These are phyloP conservation scores for Tetropium fuscum DNA, from an alignment of 2,888 invertebrate genomes.

Conservation along the genomic window DNA sequence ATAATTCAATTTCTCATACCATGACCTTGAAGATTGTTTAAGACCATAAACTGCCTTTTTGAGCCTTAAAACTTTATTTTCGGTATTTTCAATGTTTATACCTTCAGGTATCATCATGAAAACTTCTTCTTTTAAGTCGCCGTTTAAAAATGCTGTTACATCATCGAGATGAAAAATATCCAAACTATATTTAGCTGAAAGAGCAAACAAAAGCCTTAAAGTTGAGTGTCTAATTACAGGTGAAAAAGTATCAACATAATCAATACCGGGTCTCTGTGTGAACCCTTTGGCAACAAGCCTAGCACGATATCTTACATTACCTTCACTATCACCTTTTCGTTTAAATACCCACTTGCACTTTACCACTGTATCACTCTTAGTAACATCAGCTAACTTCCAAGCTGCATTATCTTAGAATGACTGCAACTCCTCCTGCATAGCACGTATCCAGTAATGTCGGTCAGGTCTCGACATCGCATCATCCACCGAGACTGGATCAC, in stretches of 20 bases:
- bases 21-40: not conserved
- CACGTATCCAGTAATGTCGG: not conserved
- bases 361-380: not conserved
- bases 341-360: not conserved
- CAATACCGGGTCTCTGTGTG: not conserved
- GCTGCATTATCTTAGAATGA: not conserved
- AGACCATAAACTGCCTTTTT: not conserved
- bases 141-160: constrained; percentile 12
- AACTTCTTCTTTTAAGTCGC: not conserved
- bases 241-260: not conserved
- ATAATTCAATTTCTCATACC: not conserved
- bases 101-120: constrained; percentile 5
- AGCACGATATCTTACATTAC: not conserved
- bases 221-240: not conserved
- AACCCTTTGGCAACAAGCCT: not conserved
- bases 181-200: constrained; percentile 6
- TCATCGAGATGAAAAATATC: constrained; percentile 18
- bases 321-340: not conserved
- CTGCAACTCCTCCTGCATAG: not conserved
- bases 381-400: not conserved
- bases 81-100: not conserved
- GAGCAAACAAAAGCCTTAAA: constrained; percentile 12
- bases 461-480: no score
- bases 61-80: not conserved
- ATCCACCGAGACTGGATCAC: no score